Base-by-base conservation (phyloP, 2,113 vertebrate genomes). In the Synchiropus splendidus region DNA sequence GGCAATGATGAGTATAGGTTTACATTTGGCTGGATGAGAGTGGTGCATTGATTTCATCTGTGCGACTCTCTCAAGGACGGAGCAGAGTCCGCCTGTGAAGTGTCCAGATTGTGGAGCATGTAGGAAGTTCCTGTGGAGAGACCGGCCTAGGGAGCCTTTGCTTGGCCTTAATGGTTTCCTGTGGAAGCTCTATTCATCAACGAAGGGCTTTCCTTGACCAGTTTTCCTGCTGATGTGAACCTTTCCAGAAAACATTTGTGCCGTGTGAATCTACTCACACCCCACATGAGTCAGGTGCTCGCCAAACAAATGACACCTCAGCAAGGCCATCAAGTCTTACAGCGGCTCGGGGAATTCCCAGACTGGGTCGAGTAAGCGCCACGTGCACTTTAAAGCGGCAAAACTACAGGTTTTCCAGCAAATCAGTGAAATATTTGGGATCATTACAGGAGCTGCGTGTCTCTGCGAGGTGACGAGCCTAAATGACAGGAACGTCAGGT, bases 401-500 rank as follows among this genome's bases (percentile, higher is more conserved):
- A 52, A 42, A 39, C 17, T 27, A 36, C 38, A 33, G 16, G 36
- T 45, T 44, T 63, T n/a, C 45, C 41, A 39, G 21, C 31, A 49
- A 40, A 42, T 47, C 31, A 18, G 18, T 14, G 1, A 40, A 33
- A 31, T 17, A 43, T 45, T n/a, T 59, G 30, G 46, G 45, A 36
- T 47, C 14, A 54, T 27, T 6, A 48, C 36, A 46, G 36, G 50
- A n/a, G 32, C 55, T 15, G 42, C 16, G 32, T 39, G 33, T 44
- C 17, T 40, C 6, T 39, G 47, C 12, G 6, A 61, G 42, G 59
- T 39, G 59, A 38, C 39, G 61, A 53, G 63, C 58, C 61, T 67
- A 54, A 65, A 58, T 72, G 64, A 71, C 70, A 81, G 77, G 74
- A 69, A 80, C 73, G 40, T 73, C 68, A 79, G 81, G 74, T 80